Evolutionary conservation across 2,888 invertebrate genomes (phyloP).

Genomic region (Polietes domitor): DNA sequence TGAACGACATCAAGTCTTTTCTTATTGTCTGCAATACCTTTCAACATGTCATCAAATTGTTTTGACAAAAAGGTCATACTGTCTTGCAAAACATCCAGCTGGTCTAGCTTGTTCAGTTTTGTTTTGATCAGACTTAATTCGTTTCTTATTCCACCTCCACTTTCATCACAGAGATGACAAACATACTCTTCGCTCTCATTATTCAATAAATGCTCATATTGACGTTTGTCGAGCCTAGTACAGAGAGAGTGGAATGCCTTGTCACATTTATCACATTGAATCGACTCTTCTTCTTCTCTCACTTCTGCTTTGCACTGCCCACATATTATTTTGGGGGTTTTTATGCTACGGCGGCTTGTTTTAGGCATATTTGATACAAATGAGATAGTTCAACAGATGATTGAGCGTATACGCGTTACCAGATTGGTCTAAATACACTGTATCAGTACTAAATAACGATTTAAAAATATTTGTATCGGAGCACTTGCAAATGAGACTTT

Average conservation of each 20-base stretch:
- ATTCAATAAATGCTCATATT: neutral
- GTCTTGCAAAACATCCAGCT: neutral
- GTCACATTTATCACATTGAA: slow-evolving; percentile 16
- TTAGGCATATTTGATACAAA: slow-evolving; percentile 12
- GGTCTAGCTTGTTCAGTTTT: slow-evolving; percentile 37
- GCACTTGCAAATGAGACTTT: no score
- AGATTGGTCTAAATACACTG: no score
- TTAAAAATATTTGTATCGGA: no score
- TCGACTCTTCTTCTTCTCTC: slow-evolving; percentile 24
- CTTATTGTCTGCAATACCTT: slow-evolving; percentile 5
- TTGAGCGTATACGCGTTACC: no score
- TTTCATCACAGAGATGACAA: slow-evolving; percentile 20
- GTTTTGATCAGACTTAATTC: slow-evolving; percentile 3
- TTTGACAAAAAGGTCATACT: no score
- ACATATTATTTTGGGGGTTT: neutral
- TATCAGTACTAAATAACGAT: no score
- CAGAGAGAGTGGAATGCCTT: neutral
- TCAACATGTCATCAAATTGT: slow-evolving; percentile 7
- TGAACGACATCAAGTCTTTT: no score
- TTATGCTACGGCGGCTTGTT: neutral
- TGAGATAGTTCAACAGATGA: no score
- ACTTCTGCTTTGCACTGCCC: slow-evolving; percentile 10
- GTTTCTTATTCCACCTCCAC: neutral
- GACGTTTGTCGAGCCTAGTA: neutral
- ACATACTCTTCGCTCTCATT: slow-evolving; percentile 4